phyloP scores from a whole-genome alignment of 2,888 invertebrate species.

The Boloria euphrosyne region DNA sequence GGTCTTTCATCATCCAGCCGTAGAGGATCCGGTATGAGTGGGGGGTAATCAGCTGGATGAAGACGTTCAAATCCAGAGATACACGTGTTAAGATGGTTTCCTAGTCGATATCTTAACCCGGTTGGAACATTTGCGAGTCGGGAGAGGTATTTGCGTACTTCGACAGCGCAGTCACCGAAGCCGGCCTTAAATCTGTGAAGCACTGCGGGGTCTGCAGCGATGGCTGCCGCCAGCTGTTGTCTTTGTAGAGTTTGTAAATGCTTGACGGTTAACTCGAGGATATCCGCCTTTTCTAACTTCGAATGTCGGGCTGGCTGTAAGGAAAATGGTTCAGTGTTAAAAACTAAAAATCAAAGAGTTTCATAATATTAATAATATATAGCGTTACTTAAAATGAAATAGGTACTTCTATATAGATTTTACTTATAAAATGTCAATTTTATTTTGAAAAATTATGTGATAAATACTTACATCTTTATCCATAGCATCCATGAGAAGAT shows the following conservation, averaged over 20 bases:
- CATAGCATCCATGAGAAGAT: constrained; percentile 91
- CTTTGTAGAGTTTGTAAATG: constrained; percentile 94
- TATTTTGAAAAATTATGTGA: not conserved
- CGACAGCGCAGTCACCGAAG: constrained; percentile 93
- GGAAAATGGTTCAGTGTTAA: constrained; percentile 25
- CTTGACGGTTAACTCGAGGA: constrained; percentile 96
- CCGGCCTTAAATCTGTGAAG: constrained; percentile 93
- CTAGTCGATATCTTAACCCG: constrained; percentile 84
- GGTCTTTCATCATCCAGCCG: constrained; percentile 71
- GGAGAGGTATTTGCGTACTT: constrained; percentile 88
- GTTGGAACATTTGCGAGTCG: constrained; percentile 84
- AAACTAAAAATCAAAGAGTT: not conserved
- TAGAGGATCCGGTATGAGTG: constrained; percentile 82
- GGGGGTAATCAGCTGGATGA: constrained; percentile 67
- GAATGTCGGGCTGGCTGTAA: constrained; percentile 95
- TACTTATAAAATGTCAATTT: not conserved
- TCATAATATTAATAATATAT: not conserved
- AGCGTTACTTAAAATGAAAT: too few relatives aligned
- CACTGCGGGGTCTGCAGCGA: constrained; percentile 91
- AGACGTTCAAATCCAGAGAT: constrained; percentile 80
- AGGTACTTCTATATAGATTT: not conserved
- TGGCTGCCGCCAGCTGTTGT: constrained; percentile 91
- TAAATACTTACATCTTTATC: constrained; percentile 92
- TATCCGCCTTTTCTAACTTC: constrained; percentile 97
- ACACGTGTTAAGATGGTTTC: constrained; percentile 85